These are phyloP conservation scores for Ylistrum balloti DNA, from an alignment of 1,140 invertebrate species.

Conservation along the genomic window DNA sequence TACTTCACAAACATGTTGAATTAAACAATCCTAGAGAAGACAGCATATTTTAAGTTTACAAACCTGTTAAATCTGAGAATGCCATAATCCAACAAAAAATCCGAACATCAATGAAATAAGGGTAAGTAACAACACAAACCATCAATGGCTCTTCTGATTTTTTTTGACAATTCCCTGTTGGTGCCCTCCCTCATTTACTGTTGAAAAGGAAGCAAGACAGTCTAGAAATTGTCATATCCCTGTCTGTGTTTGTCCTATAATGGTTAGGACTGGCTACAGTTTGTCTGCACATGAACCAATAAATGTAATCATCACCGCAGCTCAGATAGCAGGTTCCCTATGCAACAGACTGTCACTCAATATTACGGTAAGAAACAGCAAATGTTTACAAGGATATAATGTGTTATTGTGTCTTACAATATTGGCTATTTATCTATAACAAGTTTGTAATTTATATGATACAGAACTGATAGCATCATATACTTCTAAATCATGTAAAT, in stretches of 20 bases:
- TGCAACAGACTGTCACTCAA: neutral
- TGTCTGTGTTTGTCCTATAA: neutral
- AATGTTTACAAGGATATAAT: neutral
- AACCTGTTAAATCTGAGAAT: neutral
- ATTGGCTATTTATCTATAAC: too few species aligned
- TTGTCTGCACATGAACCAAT: conserved; percentile 14
- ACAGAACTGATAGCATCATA: too few species aligned
- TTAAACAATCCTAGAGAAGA: too few species aligned
- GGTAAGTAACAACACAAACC: neutral
- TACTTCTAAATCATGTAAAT: too few species aligned
- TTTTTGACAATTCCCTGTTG: neutral
- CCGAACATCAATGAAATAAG: neutral
- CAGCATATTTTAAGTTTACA: neutral
- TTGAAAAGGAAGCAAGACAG: neutral
- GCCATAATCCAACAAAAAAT: neutral
- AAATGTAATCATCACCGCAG: neutral
- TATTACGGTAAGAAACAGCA: neutral
- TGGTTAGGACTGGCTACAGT: neutral
- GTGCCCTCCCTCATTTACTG: neutral
- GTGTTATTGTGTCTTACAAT: too few species aligned
- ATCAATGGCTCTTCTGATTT: neutral
- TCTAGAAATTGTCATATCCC: neutral
- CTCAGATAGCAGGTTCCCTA: neutral
- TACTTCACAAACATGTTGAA: too few species aligned
- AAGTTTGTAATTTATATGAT: too few species aligned